Percentiles rank a stretch among this genome's conserved stretches.
phyloP scores from a whole-genome alignment of 1,140 invertebrate species.

The Heliothis subflexa region DNA sequence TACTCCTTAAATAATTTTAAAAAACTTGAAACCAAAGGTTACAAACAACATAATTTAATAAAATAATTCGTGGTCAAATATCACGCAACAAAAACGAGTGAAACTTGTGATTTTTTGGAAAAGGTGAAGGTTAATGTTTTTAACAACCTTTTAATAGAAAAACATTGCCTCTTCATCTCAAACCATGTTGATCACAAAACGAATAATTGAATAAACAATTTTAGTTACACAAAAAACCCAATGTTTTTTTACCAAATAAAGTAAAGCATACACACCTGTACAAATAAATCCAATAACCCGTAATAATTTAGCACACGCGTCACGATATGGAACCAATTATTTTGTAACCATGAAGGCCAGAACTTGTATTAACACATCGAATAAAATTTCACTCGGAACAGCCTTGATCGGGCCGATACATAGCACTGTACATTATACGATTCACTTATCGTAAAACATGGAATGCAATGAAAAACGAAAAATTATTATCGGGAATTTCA shows the following conservation, averaged over 20 bases:
- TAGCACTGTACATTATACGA: not conserved
- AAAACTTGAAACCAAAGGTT: too few species aligned
- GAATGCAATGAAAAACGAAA: conserved; percentile 2
- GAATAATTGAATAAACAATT: not conserved
- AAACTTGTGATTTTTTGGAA: not conserved
- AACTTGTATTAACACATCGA: conserved; percentile 30
- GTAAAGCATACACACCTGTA: conserved; percentile 19
- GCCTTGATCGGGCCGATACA: not conserved
- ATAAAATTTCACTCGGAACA: conserved; percentile 39
- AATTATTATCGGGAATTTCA: not conserved
- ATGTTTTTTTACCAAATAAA: not conserved
- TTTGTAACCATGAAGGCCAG: conserved; percentile 30
- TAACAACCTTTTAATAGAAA: too few species aligned
- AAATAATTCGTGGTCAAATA: not conserved
- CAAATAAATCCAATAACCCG: conserved; percentile 9
- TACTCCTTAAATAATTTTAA: too few species aligned
- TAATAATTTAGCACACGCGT: conserved; percentile 1
- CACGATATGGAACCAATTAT: conserved; percentile 16
- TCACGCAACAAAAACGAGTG: not conserved
- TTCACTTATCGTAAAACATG: conserved; percentile 17
- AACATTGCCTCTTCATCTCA: not conserved
- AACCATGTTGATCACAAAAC: not conserved
- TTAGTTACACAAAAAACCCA: not conserved
- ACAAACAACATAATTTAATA: too few species aligned
- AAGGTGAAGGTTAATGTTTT: too few species aligned